These are phyloP conservation scores for Panulirus ornatus DNA, from an alignment of 1,140 invertebrate genomes.

Conservation along the genomic window DNA sequence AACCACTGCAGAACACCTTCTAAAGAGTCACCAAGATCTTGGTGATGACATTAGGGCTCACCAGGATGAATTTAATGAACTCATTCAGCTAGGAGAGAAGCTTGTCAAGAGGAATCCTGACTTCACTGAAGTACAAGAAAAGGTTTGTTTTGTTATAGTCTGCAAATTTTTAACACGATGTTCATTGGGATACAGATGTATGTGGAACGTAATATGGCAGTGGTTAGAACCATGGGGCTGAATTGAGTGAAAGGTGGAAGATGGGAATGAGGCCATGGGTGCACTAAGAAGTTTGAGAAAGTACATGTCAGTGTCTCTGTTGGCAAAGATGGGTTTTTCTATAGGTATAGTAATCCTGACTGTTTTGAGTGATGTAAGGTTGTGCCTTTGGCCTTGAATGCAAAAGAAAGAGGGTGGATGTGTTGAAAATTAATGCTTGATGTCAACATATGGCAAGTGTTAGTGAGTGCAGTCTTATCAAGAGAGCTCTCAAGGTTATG, in stretches of 20 bases:
- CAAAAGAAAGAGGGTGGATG: too few relatives aligned
- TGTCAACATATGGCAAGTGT: too few relatives aligned
- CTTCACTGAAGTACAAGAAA: slow-evolving; percentile 72
- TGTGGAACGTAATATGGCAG: too few relatives aligned
- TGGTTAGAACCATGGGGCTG: too few relatives aligned
- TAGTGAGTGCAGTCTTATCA: too few relatives aligned
- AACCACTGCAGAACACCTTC: slow-evolving; percentile 91
- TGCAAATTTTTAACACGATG: background rate
- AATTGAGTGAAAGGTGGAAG: background rate
- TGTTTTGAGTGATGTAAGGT: slow-evolving; percentile 77
- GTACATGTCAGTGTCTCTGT: background rate
- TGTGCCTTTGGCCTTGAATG: too few relatives aligned
- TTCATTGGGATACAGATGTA: background rate
- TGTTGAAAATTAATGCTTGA: too few relatives aligned
- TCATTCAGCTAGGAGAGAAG: slow-evolving; percentile 78
- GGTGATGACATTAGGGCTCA: slow-evolving; percentile 94
- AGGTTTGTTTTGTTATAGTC: slow-evolving; percentile 48
- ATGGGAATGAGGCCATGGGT: background rate
- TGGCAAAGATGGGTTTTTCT: background rate
- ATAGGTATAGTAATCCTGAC: background rate
- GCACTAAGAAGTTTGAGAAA: background rate
- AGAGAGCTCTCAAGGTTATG: too few relatives aligned
- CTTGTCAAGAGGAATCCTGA: slow-evolving; percentile 76
- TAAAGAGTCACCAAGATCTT: slow-evolving; percentile 95
- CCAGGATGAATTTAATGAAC: slow-evolving; percentile 85